phyloP scores from a whole-genome alignment of 2,888 invertebrate species.

The Tetragonula carbonaria region DNA sequence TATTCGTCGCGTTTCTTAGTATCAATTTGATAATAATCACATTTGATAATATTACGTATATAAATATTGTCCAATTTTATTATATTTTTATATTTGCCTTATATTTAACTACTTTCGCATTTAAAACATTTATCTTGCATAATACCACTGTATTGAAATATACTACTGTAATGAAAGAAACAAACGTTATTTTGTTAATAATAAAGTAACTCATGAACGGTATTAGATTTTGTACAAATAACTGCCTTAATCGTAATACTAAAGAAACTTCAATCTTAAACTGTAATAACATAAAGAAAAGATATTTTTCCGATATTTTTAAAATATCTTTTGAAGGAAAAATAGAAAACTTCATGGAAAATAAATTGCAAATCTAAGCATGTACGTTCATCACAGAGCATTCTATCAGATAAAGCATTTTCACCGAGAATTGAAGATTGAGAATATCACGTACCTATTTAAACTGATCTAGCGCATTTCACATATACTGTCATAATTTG shows the following conservation, averaged over 20 bases:
- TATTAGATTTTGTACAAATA: too few relatives aligned
- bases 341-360: neutral
- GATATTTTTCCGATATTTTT: too few relatives aligned
- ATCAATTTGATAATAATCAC: neutral
- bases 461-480: rapidly evolving
- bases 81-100: too few relatives aligned
- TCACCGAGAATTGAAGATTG: neutral
- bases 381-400: neutral
- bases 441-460: neutral
- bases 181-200: neutral
- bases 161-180: neutral
- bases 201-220: too few relatives aligned
- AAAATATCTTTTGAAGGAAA: neutral
- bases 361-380: neutral
- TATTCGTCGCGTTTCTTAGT: too few relatives aligned
- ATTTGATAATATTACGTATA: neutral
- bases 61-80: neutral
- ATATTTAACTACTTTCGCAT: too few relatives aligned
- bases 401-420: neutral
- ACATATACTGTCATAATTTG: neutral
- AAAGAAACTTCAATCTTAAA: too few relatives aligned
- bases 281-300: too few relatives aligned
- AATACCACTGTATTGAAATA: too few relatives aligned
- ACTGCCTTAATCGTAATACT: too few relatives aligned
- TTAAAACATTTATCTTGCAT: neutral